These are phyloP conservation scores for Lagria hirta DNA, from an alignment of 2,888 invertebrate genomes.

Conservation along the genomic window DNA sequence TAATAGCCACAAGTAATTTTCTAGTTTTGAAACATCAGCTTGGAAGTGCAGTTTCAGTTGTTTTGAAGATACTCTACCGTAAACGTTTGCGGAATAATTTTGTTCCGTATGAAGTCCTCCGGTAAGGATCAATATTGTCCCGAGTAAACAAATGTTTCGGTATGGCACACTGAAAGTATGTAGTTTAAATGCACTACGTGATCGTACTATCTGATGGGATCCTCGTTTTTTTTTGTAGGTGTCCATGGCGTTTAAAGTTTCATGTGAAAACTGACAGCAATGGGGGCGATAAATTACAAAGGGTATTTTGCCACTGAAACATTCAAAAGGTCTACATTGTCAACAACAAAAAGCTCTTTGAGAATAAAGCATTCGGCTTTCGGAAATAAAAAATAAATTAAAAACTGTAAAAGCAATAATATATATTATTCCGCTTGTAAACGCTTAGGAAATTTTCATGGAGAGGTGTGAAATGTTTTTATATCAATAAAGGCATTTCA, in stretches of 20 bases:
- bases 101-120: slow-evolving; percentile 2
- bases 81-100: slow-evolving; percentile 15
- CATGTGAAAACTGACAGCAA: slow-evolving; percentile 19
- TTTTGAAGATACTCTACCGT: slow-evolving; percentile 14
- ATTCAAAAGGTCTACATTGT: slow-evolving; percentile 15
- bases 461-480: no score
- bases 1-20: slow-evolving; percentile 16
- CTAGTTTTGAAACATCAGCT: slow-evolving; percentile 17
- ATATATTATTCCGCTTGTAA: no score
- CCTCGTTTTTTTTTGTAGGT: slow-evolving; percentile 15
- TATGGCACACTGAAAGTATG: slow-evolving; percentile 31
- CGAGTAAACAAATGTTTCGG: slow-evolving; percentile 28
- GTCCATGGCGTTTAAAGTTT: slow-evolving; percentile 16
- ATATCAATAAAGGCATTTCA: slow-evolving; percentile 8
- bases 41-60: slow-evolving; percentile 21
- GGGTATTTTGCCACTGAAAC: slow-evolving; percentile 10
- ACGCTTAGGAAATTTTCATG: no score
- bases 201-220: slow-evolving; percentile 30
- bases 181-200: slow-evolving; percentile 36
- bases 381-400: slow-evolving; percentile 6
- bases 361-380: slow-evolving; percentile 8
- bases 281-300: slow-evolving; percentile 18
- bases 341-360: slow-evolving; percentile 18
- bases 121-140: slow-evolving; percentile 19
- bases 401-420: slow-evolving; percentile 13